Evolutionary conservation across 2,888 invertebrate genomes (phyloP).

Genomic region (Scelioninae gen. 1): DNA sequence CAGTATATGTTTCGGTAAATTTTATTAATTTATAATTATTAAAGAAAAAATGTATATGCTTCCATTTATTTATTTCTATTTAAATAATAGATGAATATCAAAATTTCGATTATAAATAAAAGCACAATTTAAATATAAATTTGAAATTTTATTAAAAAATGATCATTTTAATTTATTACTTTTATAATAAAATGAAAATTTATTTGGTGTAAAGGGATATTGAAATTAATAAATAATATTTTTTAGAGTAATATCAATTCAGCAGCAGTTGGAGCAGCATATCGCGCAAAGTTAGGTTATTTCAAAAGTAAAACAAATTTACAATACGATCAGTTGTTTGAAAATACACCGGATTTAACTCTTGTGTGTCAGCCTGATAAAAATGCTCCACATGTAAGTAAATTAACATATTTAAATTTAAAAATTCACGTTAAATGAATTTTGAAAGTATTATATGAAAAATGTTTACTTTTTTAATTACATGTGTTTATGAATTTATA

Average conservation of each 20-base stretch:
- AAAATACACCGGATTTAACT: background rate
- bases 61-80: no score
- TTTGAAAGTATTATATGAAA: background rate
- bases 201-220: no score
- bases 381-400: background rate
- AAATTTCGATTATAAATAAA: no score
- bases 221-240: background rate
- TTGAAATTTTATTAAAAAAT: no score
- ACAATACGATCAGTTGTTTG: background rate
- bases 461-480: background rate
- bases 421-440: background rate
- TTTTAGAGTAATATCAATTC: slow-evolving; percentile 8
- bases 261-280: slow-evolving; percentile 13
- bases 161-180: no score
- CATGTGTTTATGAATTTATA: background rate
- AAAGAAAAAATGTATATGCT: no score
- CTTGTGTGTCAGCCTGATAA: background rate
- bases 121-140: no score
- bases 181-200: no score
- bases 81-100: no score
- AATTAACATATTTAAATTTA: background rate
- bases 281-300: slow-evolving; percentile 16
- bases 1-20: no score
- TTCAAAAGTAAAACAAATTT: background rate
- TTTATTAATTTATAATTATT: no score